Evolutionary conservation across 2,888 invertebrate species (phyloP).

Genomic region (Tipula lateralis): DNA sequence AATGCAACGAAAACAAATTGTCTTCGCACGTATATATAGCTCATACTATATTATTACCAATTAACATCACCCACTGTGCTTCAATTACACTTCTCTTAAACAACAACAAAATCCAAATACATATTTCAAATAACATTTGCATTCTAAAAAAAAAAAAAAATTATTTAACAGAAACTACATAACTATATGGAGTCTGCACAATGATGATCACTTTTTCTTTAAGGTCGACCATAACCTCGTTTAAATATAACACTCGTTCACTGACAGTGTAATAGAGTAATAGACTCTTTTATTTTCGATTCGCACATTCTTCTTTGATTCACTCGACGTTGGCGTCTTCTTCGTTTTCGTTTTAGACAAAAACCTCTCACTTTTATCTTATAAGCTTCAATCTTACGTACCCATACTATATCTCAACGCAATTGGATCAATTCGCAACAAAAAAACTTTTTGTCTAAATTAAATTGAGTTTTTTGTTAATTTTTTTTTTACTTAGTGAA

Average conservation of each 20-base stretch:
- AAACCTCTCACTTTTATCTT: constrained; percentile 14
- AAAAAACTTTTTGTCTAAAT: neutral
- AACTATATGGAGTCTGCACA: neutral
- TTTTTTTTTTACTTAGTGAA: neutral
- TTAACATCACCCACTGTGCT: neutral
- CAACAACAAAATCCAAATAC: neutral
- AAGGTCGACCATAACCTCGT: constrained; percentile 15
- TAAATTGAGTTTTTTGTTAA: neutral
- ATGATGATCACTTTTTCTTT: neutral
- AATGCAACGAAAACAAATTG: neutral
- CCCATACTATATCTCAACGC: neutral
- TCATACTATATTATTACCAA: neutral
- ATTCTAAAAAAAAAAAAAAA: constrained; percentile 12
- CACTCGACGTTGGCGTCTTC: neutral
- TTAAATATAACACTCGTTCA: neutral
- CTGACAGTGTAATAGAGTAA: neutral
- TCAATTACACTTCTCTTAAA: neutral
- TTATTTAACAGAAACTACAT: neutral
- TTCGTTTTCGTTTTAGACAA: neutral
- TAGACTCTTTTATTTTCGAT: neutral
- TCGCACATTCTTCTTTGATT: neutral
- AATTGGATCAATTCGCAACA: constrained; percentile 2
- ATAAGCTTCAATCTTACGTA: neutral
- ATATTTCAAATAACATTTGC: neutral
- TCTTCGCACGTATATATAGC: neutral